Conservation (phyloP, 2,113 vertebrate species). For the Charadrius vociferus region DNA sequence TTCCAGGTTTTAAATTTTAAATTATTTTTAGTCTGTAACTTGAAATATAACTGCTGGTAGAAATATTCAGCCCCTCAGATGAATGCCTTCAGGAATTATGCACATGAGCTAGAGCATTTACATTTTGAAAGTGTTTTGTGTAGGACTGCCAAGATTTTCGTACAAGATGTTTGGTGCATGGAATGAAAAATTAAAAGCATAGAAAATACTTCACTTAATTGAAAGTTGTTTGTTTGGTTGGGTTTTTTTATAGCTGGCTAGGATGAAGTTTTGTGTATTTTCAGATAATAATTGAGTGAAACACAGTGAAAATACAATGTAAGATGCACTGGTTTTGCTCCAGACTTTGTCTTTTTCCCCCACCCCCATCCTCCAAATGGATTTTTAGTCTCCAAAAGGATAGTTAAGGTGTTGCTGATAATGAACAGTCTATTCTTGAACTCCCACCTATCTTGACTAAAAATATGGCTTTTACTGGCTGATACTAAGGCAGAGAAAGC, state of each 20-base stretch:
- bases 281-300: background rate
- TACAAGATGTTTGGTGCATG: background rate
- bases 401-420: background rate
- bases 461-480: background rate
- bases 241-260: background rate
- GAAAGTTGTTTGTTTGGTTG: background rate
- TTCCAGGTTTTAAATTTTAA: background rate
- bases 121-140: slow-evolving; percentile 40
- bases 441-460: background rate
- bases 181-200: background rate
- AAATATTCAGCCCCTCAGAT: background rate
- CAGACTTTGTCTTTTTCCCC: background rate
- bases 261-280: background rate
- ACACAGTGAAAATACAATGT: background rate
- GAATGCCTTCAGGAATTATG: slow-evolving; percentile 32
- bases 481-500: accelerated
- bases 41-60: background rate
- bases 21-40: slow-evolving; percentile 13
- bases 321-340: background rate
- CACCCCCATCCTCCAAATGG: background rate
- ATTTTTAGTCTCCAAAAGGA: background rate
- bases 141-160: background rate
- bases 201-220: background rate
- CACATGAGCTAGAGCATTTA: background rate
- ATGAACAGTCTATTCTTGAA: background rate